Evolutionary conservation across 2,797 vertebrate species (phyloP).

Genomic region (Neoniphon sammara): DNA sequence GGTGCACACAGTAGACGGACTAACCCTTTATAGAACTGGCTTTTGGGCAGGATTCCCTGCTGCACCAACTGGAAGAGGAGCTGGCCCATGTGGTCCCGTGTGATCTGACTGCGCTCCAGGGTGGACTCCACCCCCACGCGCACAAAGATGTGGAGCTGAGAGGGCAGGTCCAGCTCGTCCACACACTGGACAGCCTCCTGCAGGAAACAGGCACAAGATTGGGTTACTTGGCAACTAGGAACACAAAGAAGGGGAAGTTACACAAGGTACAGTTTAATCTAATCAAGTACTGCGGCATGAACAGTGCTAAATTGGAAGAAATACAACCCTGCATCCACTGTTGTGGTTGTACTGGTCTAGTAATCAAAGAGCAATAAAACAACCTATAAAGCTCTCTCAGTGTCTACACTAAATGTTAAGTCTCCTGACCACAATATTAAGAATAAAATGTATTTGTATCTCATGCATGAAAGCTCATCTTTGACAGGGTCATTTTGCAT

Average conservation of each 20-base stretch:
- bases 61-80: conserved; percentile 92
- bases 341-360: no score
- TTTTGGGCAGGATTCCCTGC: conserved; percentile 86
- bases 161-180: conserved; percentile 88
- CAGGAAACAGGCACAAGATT: conserved; percentile 12
- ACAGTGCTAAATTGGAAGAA: no score
- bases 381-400: no score
- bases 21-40: conserved; percentile 93
- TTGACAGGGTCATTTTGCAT: no score
- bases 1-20: conserved; percentile 39
- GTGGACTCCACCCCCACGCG: conserved; percentile 94
- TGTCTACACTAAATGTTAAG: no score
- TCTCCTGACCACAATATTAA: no score
- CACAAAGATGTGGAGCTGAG: conserved; percentile 89
- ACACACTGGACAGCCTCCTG: conserved; percentile 97
- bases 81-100: conserved; percentile 96
- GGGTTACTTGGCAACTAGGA: background rate
- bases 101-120: conserved; percentile 95
- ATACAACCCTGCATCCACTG: no score
- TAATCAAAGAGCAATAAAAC: no score
- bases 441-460: no score
- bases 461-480: no score
- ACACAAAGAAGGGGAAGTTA: background rate
- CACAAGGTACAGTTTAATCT: no score
- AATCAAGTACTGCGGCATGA: no score